phyloP scores from a whole-genome alignment of 2,113 vertebrate genomes.

The Nesospiza acunhae region DNA sequence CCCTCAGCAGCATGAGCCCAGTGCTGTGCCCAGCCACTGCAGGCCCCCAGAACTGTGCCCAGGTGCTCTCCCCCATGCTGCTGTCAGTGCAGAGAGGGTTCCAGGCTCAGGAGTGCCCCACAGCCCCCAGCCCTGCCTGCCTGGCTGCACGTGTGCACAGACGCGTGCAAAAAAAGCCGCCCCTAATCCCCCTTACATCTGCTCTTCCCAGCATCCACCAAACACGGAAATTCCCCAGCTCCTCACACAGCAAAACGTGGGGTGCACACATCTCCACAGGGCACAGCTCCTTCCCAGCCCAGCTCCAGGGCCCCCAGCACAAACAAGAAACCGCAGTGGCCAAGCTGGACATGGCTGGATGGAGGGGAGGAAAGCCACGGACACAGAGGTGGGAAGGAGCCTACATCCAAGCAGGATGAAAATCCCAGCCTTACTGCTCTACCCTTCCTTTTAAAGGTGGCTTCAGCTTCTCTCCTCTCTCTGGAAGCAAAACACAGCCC shows the following conservation, averaged over 20 bases:
- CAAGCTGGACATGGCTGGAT: not conserved
- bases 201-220: not conserved
- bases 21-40: fast-evolving
- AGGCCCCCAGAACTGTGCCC: not conserved
- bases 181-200: not conserved
- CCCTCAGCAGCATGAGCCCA: not conserved
- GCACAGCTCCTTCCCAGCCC: not conserved
- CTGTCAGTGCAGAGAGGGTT: not conserved
- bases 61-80: fast-evolving
- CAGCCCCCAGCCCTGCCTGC: not conserved
- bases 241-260: fast-evolving
- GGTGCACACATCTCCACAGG: not conserved
- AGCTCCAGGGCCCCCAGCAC: not conserved
- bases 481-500: not conserved
- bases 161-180: not conserved
- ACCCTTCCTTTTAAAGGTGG: not conserved
- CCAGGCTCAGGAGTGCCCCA: not conserved
- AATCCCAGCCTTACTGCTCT: not conserved
- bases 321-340: fast-evolving
- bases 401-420: fast-evolving
- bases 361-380: not conserved
- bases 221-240: fast-evolving
- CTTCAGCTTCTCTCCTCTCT: not conserved
- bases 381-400: not conserved
- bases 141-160: not conserved